A percentile compares a stretch with the other conserved stretches of the same genome.
Evolutionary conservation across 2,113 vertebrate species (phyloP).

Genomic region (Chlamydotis undulata): DNA sequence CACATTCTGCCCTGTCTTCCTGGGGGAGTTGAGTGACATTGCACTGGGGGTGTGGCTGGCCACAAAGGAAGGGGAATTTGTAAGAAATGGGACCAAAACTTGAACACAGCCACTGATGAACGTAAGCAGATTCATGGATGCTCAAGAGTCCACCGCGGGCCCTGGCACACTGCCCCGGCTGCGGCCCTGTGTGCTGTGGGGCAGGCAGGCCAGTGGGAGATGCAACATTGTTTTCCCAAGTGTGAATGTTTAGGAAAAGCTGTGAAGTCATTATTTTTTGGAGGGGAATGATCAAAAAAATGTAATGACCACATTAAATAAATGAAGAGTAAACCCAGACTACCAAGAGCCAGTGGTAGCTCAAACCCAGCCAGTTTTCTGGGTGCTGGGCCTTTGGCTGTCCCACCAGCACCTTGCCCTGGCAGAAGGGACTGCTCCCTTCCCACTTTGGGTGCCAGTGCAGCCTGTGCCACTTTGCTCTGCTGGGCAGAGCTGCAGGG

Average conservation of each 20-base stretch:
- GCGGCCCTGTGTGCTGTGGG: neutral
- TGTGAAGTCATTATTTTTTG: rapidly evolving
- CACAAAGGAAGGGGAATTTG: neutral
- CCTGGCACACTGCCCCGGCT: neutral
- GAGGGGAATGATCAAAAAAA: neutral
- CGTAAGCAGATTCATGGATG: rapidly evolving
- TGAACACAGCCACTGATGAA: rapidly evolving
- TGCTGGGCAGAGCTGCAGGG: neutral
- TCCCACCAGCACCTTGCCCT: neutral
- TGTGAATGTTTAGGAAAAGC: neutral
- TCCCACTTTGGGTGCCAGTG: rapidly evolving
- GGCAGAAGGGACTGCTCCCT: neutral
- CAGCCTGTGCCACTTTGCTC: rapidly evolving
- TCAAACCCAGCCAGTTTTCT: neutral
- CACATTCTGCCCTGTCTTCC: neutral
- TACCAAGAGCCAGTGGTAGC: neutral
- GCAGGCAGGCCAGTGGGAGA: neutral
- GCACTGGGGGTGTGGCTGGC: rapidly evolving
- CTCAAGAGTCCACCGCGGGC: rapidly evolving
- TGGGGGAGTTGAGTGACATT: rapidly evolving
- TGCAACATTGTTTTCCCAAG: rapidly evolving
- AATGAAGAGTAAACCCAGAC: neutral
- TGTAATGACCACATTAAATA: neutral
- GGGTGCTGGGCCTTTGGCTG: neutral
- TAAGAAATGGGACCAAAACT: neutral